phyloP scores from a whole-genome alignment of 1,140 invertebrate genomes.

The Chionoecetes opilio region DNA sequence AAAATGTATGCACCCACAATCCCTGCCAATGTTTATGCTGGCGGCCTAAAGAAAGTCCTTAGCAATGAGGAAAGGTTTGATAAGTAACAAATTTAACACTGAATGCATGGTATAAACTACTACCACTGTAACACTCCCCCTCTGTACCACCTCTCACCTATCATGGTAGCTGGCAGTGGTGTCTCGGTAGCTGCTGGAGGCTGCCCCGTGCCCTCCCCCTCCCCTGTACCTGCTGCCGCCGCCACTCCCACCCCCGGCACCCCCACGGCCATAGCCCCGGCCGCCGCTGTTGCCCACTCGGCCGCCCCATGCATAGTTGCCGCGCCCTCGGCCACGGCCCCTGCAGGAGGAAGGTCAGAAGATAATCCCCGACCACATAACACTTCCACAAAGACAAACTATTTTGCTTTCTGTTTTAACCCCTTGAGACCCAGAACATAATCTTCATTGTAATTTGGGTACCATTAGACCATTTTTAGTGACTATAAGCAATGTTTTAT shows the following conservation, averaged over 20 bases:
- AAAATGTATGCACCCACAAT: too few species aligned
- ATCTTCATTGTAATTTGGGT: too few species aligned
- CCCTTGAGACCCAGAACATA: too few species aligned
- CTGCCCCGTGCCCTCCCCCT: conserved; percentile 29
- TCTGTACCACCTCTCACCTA: conserved; percentile 25
- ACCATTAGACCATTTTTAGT: too few species aligned
- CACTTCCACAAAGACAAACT: neutral
- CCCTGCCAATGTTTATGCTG: too few species aligned
- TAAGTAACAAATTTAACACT: too few species aligned
- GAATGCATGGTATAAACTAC: too few species aligned
- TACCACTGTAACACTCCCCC: too few species aligned
- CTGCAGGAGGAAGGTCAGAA: neutral
- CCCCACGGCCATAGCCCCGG: conserved; percentile 19
- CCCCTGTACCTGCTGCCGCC: conserved; percentile 40
- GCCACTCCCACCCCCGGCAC: neutral
- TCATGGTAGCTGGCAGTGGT: conserved; percentile 38
- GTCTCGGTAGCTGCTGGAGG: conserved; percentile 43
- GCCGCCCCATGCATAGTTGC: conserved; percentile 46
- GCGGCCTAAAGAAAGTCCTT: too few species aligned
- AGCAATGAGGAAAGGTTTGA: too few species aligned
- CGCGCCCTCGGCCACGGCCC: conserved; percentile 40
- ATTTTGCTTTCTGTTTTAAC: neutral
- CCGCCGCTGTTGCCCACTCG: conserved; percentile 33
- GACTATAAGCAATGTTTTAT: too few species aligned
- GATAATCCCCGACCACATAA: too few species aligned